Conservation (phyloP, 2,888 invertebrate species). For the Pseudanteris insignis region DNA sequence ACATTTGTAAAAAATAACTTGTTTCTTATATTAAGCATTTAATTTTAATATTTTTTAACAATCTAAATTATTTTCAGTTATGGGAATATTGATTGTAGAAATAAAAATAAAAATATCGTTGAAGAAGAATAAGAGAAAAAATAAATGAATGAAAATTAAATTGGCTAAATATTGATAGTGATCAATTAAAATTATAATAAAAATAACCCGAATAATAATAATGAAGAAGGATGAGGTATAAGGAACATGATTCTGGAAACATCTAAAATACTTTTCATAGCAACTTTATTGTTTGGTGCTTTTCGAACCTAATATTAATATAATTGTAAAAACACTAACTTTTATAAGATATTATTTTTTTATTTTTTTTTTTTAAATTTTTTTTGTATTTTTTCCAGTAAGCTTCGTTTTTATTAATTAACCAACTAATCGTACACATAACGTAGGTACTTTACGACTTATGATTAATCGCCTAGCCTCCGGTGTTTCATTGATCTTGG, state of each 20-base stretch:
- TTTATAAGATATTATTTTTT: constrained; percentile 54
- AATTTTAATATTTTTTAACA: no score
- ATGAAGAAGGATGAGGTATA: constrained; percentile 20
- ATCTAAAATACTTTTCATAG: constrained; percentile 45
- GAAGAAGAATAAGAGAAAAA: constrained; percentile 11
- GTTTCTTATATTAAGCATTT: no score
- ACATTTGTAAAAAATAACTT: no score
- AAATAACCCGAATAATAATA: constrained; percentile 16
- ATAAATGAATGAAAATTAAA: constrained; percentile 1
- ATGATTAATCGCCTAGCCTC: constrained; percentile 55
- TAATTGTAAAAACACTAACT: constrained; percentile 61
- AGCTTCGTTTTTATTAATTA: constrained; percentile 48
- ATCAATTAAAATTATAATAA: background rate
- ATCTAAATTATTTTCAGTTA: background rate
- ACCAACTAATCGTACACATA: constrained; percentile 51
- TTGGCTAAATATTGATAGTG: background rate
- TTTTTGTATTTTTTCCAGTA: constrained; percentile 31
- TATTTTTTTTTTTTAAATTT: constrained; percentile 22
- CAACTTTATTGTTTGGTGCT: constrained; percentile 62
- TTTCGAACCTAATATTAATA: constrained; percentile 58
- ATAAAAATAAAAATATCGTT: constrained; percentile 28
- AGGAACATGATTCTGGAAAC: constrained; percentile 18
- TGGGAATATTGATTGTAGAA: background rate
- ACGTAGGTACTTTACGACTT: constrained; percentile 54
- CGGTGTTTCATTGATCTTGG: constrained; percentile 44